A percentile compares a stretch with the other conserved stretches of the same genome.
phyloP scores from a whole-genome alignment of 2,113 vertebrate genomes.

The Ariopsis seemanni region DNA sequence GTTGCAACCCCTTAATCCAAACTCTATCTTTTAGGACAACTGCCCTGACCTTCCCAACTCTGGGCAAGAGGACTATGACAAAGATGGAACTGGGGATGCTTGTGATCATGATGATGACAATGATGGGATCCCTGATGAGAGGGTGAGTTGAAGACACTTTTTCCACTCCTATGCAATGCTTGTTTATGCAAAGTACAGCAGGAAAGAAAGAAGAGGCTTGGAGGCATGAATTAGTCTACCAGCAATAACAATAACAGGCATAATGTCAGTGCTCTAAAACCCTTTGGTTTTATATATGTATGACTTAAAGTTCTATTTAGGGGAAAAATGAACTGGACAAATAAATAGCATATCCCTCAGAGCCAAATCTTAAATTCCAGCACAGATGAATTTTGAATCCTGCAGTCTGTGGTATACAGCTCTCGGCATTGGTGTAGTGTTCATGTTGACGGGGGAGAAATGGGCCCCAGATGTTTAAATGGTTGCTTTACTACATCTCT shows the following conservation, averaged over 20 bases:
- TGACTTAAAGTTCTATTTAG: conserved; percentile 64
- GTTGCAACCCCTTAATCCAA: conserved; percentile 35
- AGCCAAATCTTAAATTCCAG: conserved; percentile 60
- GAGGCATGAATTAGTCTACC: neutral
- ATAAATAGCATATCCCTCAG: conserved; percentile 55
- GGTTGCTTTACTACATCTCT: neutral
- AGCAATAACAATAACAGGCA: conserved; percentile 38
- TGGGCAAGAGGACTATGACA: conserved; percentile 97
- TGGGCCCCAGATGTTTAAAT: conserved; percentile 21
- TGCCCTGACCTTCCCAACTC: conserved; percentile 96
- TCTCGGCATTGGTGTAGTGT: conserved; percentile 19
- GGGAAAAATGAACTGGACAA: conserved; percentile 57
- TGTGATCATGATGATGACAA: conserved; percentile 95
- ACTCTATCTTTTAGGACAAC: conserved; percentile 82
- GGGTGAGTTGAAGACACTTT: conserved; percentile 76
- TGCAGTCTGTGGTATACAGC: conserved; percentile 9
- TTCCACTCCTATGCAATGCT: conserved; percentile 44
- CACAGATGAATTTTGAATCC: conserved; percentile 25
- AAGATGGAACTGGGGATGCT: conserved; percentile 93
- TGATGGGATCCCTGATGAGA: conserved; percentile 90
- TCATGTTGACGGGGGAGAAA: conserved; percentile 14
- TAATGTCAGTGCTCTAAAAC: conserved; percentile 52
- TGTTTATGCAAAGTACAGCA: conserved; percentile 8
- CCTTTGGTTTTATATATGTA: conserved; percentile 54
- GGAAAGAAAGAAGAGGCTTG: neutral